Percentiles rank a stretch among this genome's conserved stretches.
These are phyloP conservation scores for Caenorhabditis wallacei DNA, from an alignment of 2,888 invertebrate species.

Conservation along the genomic window DNA sequence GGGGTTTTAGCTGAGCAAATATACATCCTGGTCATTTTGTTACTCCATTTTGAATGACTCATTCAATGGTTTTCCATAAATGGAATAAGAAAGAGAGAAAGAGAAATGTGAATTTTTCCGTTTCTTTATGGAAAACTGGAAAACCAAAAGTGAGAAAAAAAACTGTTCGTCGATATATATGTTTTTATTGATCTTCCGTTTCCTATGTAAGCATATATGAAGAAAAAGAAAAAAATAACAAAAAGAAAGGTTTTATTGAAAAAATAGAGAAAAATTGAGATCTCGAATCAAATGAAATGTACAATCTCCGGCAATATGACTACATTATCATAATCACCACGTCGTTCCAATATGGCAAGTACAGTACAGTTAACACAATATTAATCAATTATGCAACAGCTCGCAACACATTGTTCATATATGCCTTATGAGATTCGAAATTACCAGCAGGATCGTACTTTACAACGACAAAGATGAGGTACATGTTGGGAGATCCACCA, in stretches of 20 bases:
- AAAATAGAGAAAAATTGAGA: slow-evolving; percentile 9
- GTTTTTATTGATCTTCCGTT: slow-evolving; percentile 25
- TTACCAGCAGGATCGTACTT: slow-evolving; percentile 80
- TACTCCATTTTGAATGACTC: not conserved
- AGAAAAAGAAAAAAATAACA: not conserved
- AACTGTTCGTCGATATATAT: slow-evolving; percentile 12
- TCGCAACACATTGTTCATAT: slow-evolving; percentile 70
- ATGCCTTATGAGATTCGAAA: slow-evolving; percentile 68
- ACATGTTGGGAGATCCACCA: slow-evolving; percentile 45
- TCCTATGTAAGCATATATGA: slow-evolving; percentile 10
- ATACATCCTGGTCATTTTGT: not conserved
- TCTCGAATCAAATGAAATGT: slow-evolving; percentile 23
- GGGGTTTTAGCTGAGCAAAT: slow-evolving; percentile 16
- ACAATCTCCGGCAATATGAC: slow-evolving; percentile 41
- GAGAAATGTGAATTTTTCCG: not conserved
- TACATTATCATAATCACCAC: slow-evolving; percentile 29
- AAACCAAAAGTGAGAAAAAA: not conserved
- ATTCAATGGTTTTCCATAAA: too few relatives aligned
- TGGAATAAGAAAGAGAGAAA: not conserved
- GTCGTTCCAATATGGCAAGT: slow-evolving; percentile 44
- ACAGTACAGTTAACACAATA: not conserved
- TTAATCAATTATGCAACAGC: slow-evolving; percentile 45
- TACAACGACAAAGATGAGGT: slow-evolving; percentile 75
- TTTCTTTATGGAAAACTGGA: not conserved
- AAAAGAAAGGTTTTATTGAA: slow-evolving; percentile 7